Evolutionary conservation across 2,113 vertebrate species (phyloP).

Genomic region (Halcyon malimbica): DNA sequence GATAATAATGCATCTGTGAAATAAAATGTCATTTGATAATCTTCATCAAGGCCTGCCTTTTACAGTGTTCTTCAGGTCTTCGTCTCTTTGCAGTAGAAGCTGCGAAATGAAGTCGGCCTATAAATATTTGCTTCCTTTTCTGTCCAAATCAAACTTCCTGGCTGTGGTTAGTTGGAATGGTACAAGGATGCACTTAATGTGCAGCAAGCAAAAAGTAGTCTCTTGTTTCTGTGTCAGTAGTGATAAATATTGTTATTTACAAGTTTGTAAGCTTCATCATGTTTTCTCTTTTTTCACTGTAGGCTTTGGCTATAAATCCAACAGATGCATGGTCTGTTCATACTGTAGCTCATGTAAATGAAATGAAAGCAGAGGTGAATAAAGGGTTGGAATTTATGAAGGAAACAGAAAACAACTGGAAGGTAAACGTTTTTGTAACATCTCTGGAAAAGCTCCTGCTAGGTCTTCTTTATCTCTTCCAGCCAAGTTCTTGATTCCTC

Average conservation of each 20-base stretch:
- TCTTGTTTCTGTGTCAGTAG: background rate
- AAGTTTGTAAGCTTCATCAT: background rate
- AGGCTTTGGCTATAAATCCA: conserved; percentile 84
- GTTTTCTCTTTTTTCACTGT: background rate
- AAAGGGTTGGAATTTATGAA: conserved; percentile 89
- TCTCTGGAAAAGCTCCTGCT: background rate
- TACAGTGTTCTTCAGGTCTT: background rate
- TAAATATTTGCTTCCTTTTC: background rate
- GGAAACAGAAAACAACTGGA: conserved; percentile 86
- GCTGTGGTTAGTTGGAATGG: background rate
- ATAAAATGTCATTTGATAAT: background rate
- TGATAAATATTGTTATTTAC: background rate
- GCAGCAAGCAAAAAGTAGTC: background rate
- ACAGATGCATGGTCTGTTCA: conserved; percentile 90
- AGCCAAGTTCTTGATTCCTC: background rate
- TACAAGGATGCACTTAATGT: background rate
- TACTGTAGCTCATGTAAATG: conserved; percentile 88
- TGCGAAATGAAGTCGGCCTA: background rate
- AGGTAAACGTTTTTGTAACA: conserved; percentile 70
- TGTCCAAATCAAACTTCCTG: background rate
- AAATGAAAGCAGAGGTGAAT: conserved; percentile 89
- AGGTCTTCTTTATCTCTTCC: background rate
- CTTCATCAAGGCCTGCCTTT: background rate
- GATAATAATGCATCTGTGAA: background rate
- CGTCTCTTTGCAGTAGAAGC: background rate